These are phyloP conservation scores for Lethenteron camtschaticum DNA, from an alignment of 2,113 vertebrate genomes.

Conservation along the genomic window DNA sequence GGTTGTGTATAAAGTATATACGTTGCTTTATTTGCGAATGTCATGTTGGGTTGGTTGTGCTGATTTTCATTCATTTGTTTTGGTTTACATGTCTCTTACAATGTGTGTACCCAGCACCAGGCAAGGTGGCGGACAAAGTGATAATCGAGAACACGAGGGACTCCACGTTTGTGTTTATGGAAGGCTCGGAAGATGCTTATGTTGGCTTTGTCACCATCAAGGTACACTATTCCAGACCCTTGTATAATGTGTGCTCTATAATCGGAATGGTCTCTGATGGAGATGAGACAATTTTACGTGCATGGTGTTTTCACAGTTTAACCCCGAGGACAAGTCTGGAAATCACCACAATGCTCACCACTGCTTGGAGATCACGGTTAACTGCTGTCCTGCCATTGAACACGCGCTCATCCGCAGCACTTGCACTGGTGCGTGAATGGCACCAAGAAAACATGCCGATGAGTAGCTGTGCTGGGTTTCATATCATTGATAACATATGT, in stretches of 20 bases:
- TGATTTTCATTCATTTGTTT: no score
- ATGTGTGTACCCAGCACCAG: constrained; percentile 37
- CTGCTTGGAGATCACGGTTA: constrained; percentile 96
- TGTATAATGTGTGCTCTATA: not conserved
- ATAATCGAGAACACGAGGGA: constrained; percentile 99
- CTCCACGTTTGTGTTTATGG: constrained; percentile 98
- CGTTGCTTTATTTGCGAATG: no score
- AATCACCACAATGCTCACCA: constrained; percentile 98
- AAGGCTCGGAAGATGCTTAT: constrained; percentile 94
- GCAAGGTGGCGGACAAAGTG: constrained; percentile 97
- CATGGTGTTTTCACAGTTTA: constrained; percentile 42
- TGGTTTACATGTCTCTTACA: not conserved
- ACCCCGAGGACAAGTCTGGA: constrained; percentile 96
- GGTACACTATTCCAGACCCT: constrained; percentile 28
- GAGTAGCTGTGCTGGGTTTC: no score
- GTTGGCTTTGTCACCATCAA: constrained; percentile 98
- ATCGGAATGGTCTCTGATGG: not conserved
- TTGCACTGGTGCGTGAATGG: constrained; percentile 51
- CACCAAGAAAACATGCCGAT: not conserved
- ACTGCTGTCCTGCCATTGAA: constrained; percentile 96
- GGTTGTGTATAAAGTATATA: no score
- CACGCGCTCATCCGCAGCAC: constrained; percentile 97
- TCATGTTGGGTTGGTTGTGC: no score
- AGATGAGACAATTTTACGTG: not conserved
- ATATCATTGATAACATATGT: no score